A percentile compares a stretch with the other conserved stretches of the same genome.
These are phyloP conservation scores for Halocaridina rubra DNA, from an alignment of 2,888 invertebrate species.

Conservation along the genomic window DNA sequence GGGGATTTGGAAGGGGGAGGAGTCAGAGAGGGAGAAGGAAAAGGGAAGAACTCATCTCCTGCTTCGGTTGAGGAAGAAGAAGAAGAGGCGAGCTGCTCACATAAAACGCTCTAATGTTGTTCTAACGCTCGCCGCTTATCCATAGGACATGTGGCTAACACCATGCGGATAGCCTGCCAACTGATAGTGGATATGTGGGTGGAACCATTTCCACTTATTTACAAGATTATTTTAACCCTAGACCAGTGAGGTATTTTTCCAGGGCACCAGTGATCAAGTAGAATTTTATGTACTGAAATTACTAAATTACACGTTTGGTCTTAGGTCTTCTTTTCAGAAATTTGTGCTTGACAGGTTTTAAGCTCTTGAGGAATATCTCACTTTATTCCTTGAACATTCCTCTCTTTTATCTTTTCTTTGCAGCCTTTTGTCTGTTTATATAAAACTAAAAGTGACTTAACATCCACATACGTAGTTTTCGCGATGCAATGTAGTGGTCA, in stretches of 20 bases:
- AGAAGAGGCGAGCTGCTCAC: background rate
- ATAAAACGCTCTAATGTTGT: conserved; percentile 1
- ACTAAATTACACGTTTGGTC: no score
- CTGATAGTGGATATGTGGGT: background rate
- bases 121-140: background rate
- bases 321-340: no score
- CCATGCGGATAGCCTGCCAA: background rate
- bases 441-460: no score
- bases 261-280: no score
- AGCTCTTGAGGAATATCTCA: no score
- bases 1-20: background rate
- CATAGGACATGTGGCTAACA: background rate
- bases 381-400: no score
- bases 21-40: background rate
- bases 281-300: no score
- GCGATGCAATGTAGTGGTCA: no score
- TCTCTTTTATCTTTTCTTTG: no score
- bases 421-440: no score
- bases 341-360: no score
- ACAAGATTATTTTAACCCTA: background rate
- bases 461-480: no score
- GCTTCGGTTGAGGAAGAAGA: background rate
- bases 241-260: background rate
- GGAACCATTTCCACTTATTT: background rate
- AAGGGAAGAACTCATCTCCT: background rate